Base-by-base conservation (phyloP, 2,797 vertebrate genomes). In the Hirundo rustica region DNA sequence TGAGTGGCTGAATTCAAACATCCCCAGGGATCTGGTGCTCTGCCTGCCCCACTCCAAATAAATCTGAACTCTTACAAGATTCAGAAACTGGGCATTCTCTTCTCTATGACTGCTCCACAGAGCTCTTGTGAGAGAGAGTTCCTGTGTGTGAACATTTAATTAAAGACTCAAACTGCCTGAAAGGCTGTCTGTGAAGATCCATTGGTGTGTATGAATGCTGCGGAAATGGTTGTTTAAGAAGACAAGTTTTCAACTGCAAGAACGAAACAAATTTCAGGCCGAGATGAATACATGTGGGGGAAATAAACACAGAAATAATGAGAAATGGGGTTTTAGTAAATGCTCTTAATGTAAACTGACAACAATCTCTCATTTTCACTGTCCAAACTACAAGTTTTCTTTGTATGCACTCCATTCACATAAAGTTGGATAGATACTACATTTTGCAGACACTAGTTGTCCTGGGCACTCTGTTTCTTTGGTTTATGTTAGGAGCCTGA, bases 261-360 rank as follows among this genome's bases (percentile, higher is more conserved):
- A 66, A 25, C 19, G 83, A 68, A 50, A 66, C 6, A 0, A 88
- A 73, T 22, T 70, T 8, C 32, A 58, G 38, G 20, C 44, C 0
- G 0, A 10, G 13, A 54, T 66, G n/a, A 61, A 60, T 27, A 45
- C 1, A 22, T 11, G 5, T 34, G 27, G 22, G 4, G 3, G 4
- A 86, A 90, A 74, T 36, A 36, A 26, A 85, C 48, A 34, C 9
- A 83, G 16, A 88, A 92, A 54, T 58, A 78, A 36, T 27, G 15
- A 45, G 7, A 66, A 82, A 47, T 10, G 8, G 1, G 0, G 18
- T 42, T 73, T 75, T 48, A 29, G 18, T 18, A 78, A 62, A 44
- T 26, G 5, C 1, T 66, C 2, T 64, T 74, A 48, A 30, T 1
- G 0, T 44, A 55, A 78, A 22, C 4, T 27, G 6, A 7, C 5